Base-by-base conservation (phyloP, 2,888 invertebrate genomes). In the Nysson spinosus region DNA sequence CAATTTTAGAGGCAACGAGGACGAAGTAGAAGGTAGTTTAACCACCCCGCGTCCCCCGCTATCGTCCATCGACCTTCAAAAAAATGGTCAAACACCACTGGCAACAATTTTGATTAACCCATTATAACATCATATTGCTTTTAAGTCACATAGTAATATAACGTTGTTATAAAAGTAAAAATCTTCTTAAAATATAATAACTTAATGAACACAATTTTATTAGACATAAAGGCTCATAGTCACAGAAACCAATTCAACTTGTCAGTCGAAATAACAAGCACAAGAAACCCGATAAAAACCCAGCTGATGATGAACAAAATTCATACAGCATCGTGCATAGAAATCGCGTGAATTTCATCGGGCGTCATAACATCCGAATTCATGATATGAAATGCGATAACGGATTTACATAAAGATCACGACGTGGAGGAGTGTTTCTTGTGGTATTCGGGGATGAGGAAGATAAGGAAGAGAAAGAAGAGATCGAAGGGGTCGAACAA, bases 1-100 rank as follows among this genome's bases (percentile, higher is more conserved):
- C 72, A 75, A 77, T 78, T 77, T 77, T 68, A 69, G 73, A 77
- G 70, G 56, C 51, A 66, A 58, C 73, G 40, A 49, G 51, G 69
- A 52, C 66, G 46, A 51, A 51, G 62, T 52, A 34, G 42, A 66
- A 66, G 62, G 52, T 49, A 9, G 28, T 14, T 37, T 12, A 52
- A 7, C 26, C 24, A 17, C 17, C 46, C 26, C 19, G 34, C 32
- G 20, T 32, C n/a, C n/a, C 6, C n/a, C 14, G 7, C 12, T 19
- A 43, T 40, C 32, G 14, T 35, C 34, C 19, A 19, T 20, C 42
- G 32, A 56, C 12, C 22, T 56, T 56, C 30, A 39, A 24, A 26
- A 44, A 49, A 26, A 11, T 14, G 7, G 12, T 6, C 4, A 22
- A 16, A 43, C 20, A 6, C 16, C 20, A 19, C 12, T n/a, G 16